A percentile compares a stretch with the other conserved stretches of the same genome.
phyloP scores from a whole-genome alignment of 2,888 invertebrate genomes.

The Volucella inflata region DNA sequence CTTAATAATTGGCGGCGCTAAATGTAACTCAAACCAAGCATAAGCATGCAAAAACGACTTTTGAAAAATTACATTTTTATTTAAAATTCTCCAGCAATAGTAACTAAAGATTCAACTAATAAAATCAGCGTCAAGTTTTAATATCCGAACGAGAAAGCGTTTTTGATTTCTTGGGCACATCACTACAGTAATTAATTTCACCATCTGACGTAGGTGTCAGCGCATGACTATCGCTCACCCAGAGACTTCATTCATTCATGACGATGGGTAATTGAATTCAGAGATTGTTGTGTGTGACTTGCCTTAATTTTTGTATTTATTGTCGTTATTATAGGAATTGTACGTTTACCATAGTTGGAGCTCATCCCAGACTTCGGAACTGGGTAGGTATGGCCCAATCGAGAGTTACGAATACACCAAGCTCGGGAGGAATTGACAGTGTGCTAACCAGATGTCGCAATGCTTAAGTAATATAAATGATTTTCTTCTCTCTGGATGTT shows the following conservation, averaged over 20 bases:
- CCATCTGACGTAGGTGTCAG: conserved; percentile 72
- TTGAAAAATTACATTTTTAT: too few relatives aligned
- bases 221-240: conserved; percentile 57
- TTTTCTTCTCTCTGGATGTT: conserved; percentile 56
- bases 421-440: conserved; percentile 69
- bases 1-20: too few relatives aligned
- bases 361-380: conserved; percentile 71
- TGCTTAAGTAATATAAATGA: conserved; percentile 71
- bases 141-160: conserved; percentile 33
- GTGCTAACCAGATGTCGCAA: conserved; percentile 72
- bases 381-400: conserved; percentile 70
- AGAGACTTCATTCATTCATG: conserved; percentile 40
- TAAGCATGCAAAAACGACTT: too few relatives aligned
- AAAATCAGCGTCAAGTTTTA: too few relatives aligned
- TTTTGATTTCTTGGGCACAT: conserved; percentile 71
- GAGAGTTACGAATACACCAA: conserved; percentile 27
- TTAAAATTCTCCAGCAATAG: too few relatives aligned
- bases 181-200: conserved; percentile 70
- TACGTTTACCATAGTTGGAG: conserved; percentile 44
- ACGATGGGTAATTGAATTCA: conserved; percentile 68
- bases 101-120: background rate
- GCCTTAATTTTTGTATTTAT: conserved; percentile 72
- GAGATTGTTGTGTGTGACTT: conserved; percentile 62
- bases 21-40: too few relatives aligned
- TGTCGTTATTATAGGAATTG: conserved; percentile 59